phyloP scores from a whole-genome alignment of 2,113 vertebrate genomes.

The Coracopsis vasa region DNA sequence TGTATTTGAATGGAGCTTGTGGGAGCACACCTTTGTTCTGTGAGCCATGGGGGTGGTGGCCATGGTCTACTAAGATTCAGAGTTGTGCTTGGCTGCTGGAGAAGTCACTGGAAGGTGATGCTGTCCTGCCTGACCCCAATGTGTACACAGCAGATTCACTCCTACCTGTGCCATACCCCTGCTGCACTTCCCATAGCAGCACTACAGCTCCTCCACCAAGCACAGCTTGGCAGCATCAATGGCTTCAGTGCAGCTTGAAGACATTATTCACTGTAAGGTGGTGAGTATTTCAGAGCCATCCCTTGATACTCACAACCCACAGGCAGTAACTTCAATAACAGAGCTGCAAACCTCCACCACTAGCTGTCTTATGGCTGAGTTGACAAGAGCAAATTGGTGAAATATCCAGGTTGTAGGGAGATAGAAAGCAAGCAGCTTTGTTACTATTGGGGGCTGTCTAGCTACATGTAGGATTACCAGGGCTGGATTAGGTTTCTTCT shows the following conservation, averaged over 20 bases:
- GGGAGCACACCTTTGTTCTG: rapidly evolving
- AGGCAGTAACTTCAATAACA: slow-evolving; percentile 14
- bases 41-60: not conserved
- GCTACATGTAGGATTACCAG: rapidly evolving
- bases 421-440: not conserved
- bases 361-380: not conserved
- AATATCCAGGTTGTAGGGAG: not conserved
- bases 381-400: slow-evolving; percentile 24
- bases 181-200: rapidly evolving
- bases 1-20: rapidly evolving
- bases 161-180: rapidly evolving
- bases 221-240: not conserved
- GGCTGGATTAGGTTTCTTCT: not conserved
- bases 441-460: not conserved
- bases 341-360: slow-evolving; percentile 12
- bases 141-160: not conserved
- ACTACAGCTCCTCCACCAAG: not conserved
- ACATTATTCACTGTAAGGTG: not conserved
- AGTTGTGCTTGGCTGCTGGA: not conserved
- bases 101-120: not conserved
- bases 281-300: not conserved
- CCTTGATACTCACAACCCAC: slow-evolving; percentile 18
- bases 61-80: not conserved
- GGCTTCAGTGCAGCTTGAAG: not conserved
- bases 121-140: not conserved